Evolutionary conservation across 2,797 vertebrate genomes (phyloP).

Genomic region (Xerus rutilus): DNA sequence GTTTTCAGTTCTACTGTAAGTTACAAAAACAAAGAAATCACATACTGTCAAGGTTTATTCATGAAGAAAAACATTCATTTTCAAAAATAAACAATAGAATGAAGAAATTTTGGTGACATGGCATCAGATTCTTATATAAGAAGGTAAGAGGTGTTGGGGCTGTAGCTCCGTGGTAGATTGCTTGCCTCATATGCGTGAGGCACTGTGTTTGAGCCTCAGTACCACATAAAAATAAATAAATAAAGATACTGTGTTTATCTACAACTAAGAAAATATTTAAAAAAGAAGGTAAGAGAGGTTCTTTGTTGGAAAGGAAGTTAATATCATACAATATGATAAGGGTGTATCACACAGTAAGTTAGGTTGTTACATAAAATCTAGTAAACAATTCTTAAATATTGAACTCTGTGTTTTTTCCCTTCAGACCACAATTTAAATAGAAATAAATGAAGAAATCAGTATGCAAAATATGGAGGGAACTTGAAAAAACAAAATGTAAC

Average conservation of each 20-base stretch:
- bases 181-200: too few species aligned
- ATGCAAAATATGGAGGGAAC: constrained; percentile 3
- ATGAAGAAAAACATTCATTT: background rate
- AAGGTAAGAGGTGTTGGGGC: background rate
- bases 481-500: constrained; percentile 29
- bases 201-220: too few species aligned
- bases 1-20: background rate
- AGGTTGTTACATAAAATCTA: background rate
- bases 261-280: too few species aligned
- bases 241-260: too few species aligned
- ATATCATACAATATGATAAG: background rate
- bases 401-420: background rate
- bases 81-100: background rate
- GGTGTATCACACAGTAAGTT: too few species aligned
- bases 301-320: background rate
- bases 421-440: background rate
- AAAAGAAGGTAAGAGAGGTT: too few species aligned
- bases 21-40: background rate
- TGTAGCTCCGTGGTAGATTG: too few species aligned
- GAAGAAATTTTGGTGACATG: background rate
- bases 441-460: background rate
- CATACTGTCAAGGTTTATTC: background rate
- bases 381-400: constrained; percentile 16
- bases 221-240: too few species aligned
- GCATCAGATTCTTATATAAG: background rate